phyloP scores from a whole-genome alignment of 2,797 vertebrate genomes.

The Kryptolebias ocellatus region DNA sequence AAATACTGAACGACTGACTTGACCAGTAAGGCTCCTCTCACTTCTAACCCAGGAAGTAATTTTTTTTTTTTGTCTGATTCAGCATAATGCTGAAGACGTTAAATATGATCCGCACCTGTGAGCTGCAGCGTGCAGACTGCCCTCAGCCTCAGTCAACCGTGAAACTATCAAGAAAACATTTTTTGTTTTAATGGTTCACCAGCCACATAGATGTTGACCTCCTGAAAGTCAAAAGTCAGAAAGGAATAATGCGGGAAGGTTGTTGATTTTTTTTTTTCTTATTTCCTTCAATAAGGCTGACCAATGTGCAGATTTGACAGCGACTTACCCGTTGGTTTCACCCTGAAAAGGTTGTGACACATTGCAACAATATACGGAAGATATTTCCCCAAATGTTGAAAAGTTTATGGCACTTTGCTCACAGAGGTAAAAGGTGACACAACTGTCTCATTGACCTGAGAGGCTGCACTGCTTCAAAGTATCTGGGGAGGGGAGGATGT shows the following conservation, averaged over 20 bases:
- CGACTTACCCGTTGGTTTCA: constrained; percentile 17
- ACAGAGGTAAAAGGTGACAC: constrained; percentile 35
- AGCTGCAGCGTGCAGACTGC: constrained; percentile 10
- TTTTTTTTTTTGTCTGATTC: constrained; percentile 54
- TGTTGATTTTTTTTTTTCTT: constrained; percentile 57
- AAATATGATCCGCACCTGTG: constrained; percentile 43
- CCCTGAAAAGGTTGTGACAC: constrained; percentile 25
- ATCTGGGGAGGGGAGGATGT: background rate
- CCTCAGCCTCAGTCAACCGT: constrained; percentile 25
- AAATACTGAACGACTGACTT: constrained; percentile 18
- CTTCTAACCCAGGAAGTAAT: constrained; percentile 35
- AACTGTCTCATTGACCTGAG: constrained; percentile 20
- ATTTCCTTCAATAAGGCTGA: constrained; percentile 45
- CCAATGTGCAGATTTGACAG: constrained; percentile 34
- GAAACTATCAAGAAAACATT: constrained; percentile 33
- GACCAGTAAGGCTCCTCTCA: constrained; percentile 35
- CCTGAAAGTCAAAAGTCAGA: constrained; percentile 36
- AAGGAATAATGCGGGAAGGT: constrained; percentile 41
- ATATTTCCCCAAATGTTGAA: constrained; percentile 46
- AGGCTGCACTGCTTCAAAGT: constrained; percentile 1
- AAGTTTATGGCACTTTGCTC: constrained; percentile 43
- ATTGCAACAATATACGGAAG: constrained; percentile 65
- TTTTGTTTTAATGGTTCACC: constrained; percentile 35
- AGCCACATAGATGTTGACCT: constrained; percentile 13
- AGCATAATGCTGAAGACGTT: constrained; percentile 51